Percentiles rank a stretch among this genome's conserved stretches.
phyloP scores from a whole-genome alignment of 2,113 vertebrate species.

The Xiphophorus couchianus region DNA sequence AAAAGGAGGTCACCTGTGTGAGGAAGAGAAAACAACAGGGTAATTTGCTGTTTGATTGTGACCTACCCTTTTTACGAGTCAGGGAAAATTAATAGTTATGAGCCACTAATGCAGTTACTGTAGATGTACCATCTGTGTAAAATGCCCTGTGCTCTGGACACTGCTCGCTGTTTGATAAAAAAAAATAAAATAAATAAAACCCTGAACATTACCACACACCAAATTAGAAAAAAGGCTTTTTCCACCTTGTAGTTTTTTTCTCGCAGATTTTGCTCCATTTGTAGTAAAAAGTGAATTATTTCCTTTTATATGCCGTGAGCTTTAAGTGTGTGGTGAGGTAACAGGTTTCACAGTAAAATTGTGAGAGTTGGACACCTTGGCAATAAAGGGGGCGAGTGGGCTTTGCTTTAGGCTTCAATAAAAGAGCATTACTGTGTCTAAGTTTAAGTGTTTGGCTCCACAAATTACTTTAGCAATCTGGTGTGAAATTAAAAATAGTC shows the following conservation, averaged over 20 bases:
- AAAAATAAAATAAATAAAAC: too few species aligned
- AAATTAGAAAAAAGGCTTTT: background rate
- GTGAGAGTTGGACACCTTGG: background rate
- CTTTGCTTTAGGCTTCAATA: background rate
- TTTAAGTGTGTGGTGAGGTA: background rate
- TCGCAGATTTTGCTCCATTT: background rate
- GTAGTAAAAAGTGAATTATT: background rate
- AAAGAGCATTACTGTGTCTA: background rate
- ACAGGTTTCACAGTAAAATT: background rate
- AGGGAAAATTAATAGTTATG: constrained; percentile 14
- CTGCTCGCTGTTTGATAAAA: background rate
- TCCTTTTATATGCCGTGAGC: background rate
- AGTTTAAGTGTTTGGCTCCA: too few species aligned
- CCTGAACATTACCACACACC: background rate
- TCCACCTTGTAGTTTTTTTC: background rate
- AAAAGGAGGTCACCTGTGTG: background rate
- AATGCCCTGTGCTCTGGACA: background rate
- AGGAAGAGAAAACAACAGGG: background rate
- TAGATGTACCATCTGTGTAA: background rate
- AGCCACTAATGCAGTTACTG: background rate
- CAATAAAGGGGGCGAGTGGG: background rate
- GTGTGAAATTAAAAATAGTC: background rate
- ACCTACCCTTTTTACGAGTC: background rate
- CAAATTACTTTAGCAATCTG: background rate
- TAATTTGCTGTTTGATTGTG: constrained; percentile 5